Evolutionary conservation across 2,888 invertebrate genomes (phyloP), one percentile per base, ranked within the genome.

Genomic region (Amblyjoppa fuscipennis): DNA sequence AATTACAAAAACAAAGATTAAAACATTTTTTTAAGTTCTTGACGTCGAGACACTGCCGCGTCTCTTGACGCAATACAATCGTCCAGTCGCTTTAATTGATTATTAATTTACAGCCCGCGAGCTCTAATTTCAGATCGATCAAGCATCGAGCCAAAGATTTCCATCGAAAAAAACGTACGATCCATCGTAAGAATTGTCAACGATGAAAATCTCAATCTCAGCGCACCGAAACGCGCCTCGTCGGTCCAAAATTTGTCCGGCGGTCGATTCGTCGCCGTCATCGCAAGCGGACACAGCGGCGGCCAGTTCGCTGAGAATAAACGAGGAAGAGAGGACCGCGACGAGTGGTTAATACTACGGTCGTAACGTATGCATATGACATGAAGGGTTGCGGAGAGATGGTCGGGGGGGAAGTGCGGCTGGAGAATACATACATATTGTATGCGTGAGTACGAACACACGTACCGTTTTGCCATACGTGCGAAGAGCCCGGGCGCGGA

Each of bases 291-390:
- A 71, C 49, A 25, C 53, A 41, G 66, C 20, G 34, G 56, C 59
- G 79, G 41, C 45, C 25, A 31, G 56, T 38, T 59, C 51, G 83
- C 74, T 28, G 73, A 68, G 68, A 49, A 56, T n/a, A 71, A 79
- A 70, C 28, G 83, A 41, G 31, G 70, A 69, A 56, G 45, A 61
- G 64, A 75, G 20, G 16, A 53, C 41, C n/a, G 73, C 75, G 69
- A 85, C 56, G 76, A 83, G 88, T 81, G 88, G 84, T 86, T 88
- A 82, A 87, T 85, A 87, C 78, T 71, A 79, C 86, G 84, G 68
- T 89, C 87, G 87, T 90, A 91, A 90, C 89, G 89, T 90, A 92
- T 91, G 91, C 91, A 91, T 90, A 89, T 89, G 91, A 89, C 89
- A 89, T 89, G 89, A 90, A 91, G 90, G 90, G 88, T 86, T 86